These are phyloP conservation scores for Pleuronectes platessa DNA, from an alignment of 2,113 vertebrate genomes.

Conservation along the genomic window DNA sequence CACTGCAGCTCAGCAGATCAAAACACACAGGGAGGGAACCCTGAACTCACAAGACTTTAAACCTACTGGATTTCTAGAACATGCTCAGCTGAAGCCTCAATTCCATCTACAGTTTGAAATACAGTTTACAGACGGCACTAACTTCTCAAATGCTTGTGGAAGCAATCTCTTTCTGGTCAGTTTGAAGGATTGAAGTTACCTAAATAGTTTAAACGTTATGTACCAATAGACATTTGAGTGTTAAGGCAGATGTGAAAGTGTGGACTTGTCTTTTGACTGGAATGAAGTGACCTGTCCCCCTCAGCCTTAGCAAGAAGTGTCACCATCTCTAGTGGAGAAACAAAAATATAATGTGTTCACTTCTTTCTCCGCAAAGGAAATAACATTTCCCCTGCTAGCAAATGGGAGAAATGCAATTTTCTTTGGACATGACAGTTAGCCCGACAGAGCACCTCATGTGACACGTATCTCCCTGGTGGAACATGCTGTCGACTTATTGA, in stretches of 20 bases:
- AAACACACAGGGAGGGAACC: not conserved
- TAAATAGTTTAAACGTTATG: too few relatives aligned
- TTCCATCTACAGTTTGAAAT: too few relatives aligned
- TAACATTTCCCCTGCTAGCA: conserved; percentile 3
- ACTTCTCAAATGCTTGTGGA: too few relatives aligned
- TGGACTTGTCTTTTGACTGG: too few relatives aligned
- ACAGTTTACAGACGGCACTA: too few relatives aligned
- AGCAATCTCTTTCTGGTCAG: too few relatives aligned
- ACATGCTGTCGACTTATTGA: conserved; percentile 30
- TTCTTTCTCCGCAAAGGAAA: conserved; percentile 23
- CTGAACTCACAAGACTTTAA: not conserved
- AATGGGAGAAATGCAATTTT: conserved; percentile 32
- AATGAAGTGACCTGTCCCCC: too few relatives aligned
- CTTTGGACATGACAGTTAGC: conserved; percentile 19
- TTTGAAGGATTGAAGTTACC: too few relatives aligned
- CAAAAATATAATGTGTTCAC: conserved; percentile 5
- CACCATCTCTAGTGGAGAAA: not conserved
- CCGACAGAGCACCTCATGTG: conserved; percentile 21
- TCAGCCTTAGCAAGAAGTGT: conserved; percentile 3
- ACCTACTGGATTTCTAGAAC: not conserved
- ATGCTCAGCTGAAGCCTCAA: too few relatives aligned
- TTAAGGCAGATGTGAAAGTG: too few relatives aligned
- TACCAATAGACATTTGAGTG: too few relatives aligned
- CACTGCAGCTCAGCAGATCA: not conserved
- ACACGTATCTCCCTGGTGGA: conserved; percentile 26